phyloP scores from a whole-genome alignment of 2,113 vertebrate species.

The Brachypteracias leptosomus region DNA sequence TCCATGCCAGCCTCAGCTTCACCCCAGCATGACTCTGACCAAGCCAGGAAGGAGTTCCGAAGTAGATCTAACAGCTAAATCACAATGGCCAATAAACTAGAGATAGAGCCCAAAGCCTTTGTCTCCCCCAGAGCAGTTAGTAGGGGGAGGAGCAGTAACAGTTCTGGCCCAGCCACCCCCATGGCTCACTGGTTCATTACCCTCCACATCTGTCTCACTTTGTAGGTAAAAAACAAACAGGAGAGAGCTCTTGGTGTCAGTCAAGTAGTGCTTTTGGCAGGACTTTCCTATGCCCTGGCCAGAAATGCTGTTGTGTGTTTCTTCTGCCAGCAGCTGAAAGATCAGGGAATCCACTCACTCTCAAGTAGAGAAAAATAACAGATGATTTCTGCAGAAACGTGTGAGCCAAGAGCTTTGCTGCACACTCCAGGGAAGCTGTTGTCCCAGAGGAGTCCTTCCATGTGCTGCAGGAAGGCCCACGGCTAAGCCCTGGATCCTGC shows the following conservation, averaged over 20 bases:
- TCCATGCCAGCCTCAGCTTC: not conserved
- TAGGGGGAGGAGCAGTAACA: not conserved
- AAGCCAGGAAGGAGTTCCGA: not conserved
- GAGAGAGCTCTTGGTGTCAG: fast-evolving
- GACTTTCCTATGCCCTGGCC: not conserved
- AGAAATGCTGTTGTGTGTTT: not conserved
- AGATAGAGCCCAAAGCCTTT: not conserved
- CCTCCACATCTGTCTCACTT: not conserved
- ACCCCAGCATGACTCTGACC: not conserved
- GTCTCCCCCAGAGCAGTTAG: not conserved
- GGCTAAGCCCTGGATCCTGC: not conserved
- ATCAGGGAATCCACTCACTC: not conserved
- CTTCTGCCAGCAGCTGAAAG: not conserved
- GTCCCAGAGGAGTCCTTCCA: not conserved
- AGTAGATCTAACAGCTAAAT: not conserved
- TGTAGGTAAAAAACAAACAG: not conserved
- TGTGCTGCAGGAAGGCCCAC: not conserved
- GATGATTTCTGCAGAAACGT: not conserved
- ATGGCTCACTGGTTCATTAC: not conserved
- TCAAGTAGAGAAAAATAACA: not conserved
- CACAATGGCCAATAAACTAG: not conserved
- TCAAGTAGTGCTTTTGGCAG: not conserved
- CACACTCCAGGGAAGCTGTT: not conserved
- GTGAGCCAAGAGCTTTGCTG: not conserved
- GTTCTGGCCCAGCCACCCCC: not conserved